Percentiles rank a stretch among this genome's conserved stretches.
Conservation (phyloP, 1,140 invertebrate species). For the Vanessa atalanta region DNA sequence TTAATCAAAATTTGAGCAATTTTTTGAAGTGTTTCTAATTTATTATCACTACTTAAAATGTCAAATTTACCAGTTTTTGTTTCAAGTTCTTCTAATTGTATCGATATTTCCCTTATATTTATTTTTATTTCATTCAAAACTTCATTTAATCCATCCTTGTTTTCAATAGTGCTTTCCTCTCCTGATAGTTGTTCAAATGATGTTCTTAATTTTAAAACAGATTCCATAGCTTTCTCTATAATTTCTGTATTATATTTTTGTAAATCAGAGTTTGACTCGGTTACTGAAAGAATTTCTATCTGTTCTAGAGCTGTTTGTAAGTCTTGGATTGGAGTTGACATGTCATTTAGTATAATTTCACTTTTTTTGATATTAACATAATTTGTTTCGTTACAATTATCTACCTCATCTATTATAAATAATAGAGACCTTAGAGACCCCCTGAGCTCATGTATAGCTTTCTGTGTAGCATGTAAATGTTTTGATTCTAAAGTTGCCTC, state of each 20-base stretch:
- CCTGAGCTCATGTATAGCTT: slow-evolving; percentile 75
- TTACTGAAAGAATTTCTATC: slow-evolving; percentile 65
- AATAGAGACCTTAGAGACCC: slow-evolving; percentile 63
- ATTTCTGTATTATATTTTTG: slow-evolving; percentile 70
- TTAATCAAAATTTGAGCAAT: slow-evolving; percentile 78
- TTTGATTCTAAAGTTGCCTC: slow-evolving; percentile 67
- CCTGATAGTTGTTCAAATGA: slow-evolving; percentile 67
- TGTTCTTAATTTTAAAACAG: slow-evolving; percentile 64
- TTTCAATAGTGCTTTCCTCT: slow-evolving; percentile 51
- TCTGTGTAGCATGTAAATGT: slow-evolving; percentile 78
- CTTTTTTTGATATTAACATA: slow-evolving; percentile 50
- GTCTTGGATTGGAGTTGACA: slow-evolving; percentile 80
- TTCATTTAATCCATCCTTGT: slow-evolving; percentile 49
- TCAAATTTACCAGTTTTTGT: slow-evolving; percentile 61
- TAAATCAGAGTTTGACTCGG: slow-evolving; percentile 57
- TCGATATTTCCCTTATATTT: slow-evolving; percentile 63
- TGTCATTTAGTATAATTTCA: slow-evolving; percentile 73
- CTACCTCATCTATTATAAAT: slow-evolving; percentile 59
- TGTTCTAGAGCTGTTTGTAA: slow-evolving; percentile 77
- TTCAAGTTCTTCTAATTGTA: slow-evolving; percentile 56
- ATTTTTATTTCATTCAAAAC: slow-evolving; percentile 56
- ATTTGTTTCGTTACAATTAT: slow-evolving; percentile 36
- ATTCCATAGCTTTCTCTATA: slow-evolving; percentile 68
- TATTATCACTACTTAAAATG: slow-evolving; percentile 72
- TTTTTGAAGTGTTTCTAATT: slow-evolving; percentile 76